Base-by-base conservation (phyloP, 2,888 invertebrate genomes). In the Ctena decussata region DNA sequence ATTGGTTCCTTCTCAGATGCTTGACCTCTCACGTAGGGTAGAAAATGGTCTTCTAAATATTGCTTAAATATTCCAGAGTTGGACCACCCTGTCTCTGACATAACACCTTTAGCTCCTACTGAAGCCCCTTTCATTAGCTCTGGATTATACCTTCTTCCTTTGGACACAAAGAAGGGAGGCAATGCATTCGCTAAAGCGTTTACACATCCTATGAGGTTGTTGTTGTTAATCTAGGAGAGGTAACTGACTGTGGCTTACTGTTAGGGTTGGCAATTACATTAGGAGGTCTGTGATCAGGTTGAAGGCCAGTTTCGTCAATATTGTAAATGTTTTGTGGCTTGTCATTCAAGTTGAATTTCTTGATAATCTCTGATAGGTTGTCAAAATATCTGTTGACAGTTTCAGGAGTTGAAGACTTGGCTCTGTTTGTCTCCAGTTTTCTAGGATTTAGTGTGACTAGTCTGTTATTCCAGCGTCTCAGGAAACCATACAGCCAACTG, bases 391-490 rank as follows among this genome's bases (percentile, higher is more conserved):
- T 18, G 32, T 8, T 18, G 0, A 83, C 79, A 15, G 44, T 49
- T 12, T 8, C n/a, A 37, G 60, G 65, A 27, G 53, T 39, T 53
- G 76, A 35, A 49, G 60, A 49, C 39, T 84, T 84, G 24, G 84
- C 80, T 15, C 82, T 57, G 0, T 44, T 41, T 27, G 72, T 65
- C 24, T 86, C 85, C n/a, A 86, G 44, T 3, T 30, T 35, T n/a
- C 76, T 37, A 24, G 84, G 85, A 60, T 76, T 80, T 0, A 74
- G n/a, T n/a, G n/a, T n/a, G 15, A 82, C 76, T 15, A 30, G 39
- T 60, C 82, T 32, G 41, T 85, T 76, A 44, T 81, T 78, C 85
- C 78, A 82, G 1, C 79, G 27, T 24, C 41, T 37, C 8, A 77
- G 24, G 46, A 86, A 77, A 0, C 82, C 70, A 18, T 30, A 1